Evolutionary conservation across 2,113 vertebrate species (phyloP).

Genomic region (Pyxicephalus adspersus): DNA sequence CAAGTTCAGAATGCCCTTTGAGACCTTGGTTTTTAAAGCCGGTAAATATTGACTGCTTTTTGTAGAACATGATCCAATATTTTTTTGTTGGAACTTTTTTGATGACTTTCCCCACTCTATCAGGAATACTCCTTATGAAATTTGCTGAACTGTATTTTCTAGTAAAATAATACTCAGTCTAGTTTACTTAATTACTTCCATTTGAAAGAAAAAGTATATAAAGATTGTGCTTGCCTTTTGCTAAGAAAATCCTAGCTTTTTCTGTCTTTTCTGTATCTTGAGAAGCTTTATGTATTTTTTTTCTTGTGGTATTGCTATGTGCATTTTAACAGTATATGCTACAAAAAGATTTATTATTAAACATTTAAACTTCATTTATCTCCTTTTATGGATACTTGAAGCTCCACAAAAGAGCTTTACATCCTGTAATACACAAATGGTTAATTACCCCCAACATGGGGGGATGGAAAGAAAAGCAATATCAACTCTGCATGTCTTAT

Average conservation of each 20-base stretch:
- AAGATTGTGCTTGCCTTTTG: background rate
- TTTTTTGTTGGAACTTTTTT: background rate
- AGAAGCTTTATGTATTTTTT: background rate
- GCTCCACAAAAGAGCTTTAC: background rate
- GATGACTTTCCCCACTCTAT: background rate
- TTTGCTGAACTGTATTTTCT: conserved; percentile 3
- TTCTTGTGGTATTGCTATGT: background rate
- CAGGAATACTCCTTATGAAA: background rate
- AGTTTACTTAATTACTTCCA: background rate
- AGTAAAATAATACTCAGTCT: background rate
- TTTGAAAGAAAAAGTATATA: background rate
- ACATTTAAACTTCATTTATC: no score
- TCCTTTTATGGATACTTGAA: no score
- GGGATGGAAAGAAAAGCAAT: background rate
- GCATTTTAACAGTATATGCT: background rate
- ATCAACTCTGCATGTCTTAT: background rate
- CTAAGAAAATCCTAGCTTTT: no score
- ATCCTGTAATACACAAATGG: background rate
- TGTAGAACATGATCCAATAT: background rate
- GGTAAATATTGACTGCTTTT: background rate
- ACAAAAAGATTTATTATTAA: no score
- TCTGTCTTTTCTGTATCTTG: no score
- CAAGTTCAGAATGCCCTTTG: background rate
- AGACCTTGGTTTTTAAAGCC: background rate
- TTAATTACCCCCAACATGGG: conserved; percentile 16